Evolutionary conservation across 2,797 vertebrate species (phyloP).

Genomic region (Eremophila alpestris): DNA sequence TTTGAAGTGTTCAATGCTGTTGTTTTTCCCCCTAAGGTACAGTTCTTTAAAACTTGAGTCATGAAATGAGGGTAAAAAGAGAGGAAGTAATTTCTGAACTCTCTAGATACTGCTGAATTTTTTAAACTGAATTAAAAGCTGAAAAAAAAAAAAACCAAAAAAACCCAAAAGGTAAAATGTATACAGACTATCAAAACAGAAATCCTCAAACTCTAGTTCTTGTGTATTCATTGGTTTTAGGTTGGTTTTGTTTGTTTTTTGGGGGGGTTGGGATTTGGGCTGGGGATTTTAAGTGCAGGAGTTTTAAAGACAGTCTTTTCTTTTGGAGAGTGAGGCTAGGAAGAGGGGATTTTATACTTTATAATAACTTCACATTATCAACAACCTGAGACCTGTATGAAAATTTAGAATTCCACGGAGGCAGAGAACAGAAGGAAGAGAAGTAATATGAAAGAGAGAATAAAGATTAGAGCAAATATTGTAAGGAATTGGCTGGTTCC

Average conservation of each 20-base stretch:
- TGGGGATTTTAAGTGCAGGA: background rate
- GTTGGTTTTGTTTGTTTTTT: fast-evolving
- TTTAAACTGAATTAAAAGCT: background rate
- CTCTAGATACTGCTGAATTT: background rate
- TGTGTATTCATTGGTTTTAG: background rate
- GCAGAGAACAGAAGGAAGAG: slow-evolving; percentile 2
- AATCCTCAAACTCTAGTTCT: background rate
- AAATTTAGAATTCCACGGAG: slow-evolving; percentile 28
- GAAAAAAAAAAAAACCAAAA: background rate
- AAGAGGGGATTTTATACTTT: slow-evolving; percentile 6
- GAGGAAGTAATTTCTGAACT: background rate
- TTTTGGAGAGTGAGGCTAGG: background rate
- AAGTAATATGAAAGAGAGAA: slow-evolving; percentile 41
- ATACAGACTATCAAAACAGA: background rate
- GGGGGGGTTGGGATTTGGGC: background rate
- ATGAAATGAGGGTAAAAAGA: background rate
- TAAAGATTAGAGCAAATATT: slow-evolving; percentile 55
- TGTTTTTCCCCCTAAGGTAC: background rate
- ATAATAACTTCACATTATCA: background rate
- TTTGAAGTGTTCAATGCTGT: background rate
- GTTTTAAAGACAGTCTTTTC: background rate
- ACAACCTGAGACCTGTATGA: background rate
- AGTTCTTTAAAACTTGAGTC: background rate
- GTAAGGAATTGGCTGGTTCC: slow-evolving; percentile 24
- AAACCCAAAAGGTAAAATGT: background rate